Conservation (phyloP, 1,140 invertebrate species). For the Protaetia brevitarsis region DNA sequence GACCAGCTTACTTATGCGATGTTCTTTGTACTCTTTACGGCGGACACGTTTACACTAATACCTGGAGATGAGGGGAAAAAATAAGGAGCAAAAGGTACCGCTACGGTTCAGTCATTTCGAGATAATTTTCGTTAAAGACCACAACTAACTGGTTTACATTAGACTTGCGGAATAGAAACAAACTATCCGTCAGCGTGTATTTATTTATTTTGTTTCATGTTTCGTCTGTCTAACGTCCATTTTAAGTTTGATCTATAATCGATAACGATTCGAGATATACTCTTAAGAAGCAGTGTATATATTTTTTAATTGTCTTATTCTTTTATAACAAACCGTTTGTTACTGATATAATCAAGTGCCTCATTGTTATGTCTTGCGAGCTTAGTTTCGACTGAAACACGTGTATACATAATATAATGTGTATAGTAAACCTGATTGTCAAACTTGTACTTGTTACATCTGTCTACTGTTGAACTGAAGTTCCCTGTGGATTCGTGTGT, state of each 20-base stretch:
- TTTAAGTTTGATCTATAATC: too few species aligned
- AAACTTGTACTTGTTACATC: not conserved
- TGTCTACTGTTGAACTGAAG: not conserved
- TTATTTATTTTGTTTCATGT: not conserved
- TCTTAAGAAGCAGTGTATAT: too few species aligned
- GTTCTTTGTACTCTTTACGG: constrained; percentile 36
- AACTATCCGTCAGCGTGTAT: not conserved
- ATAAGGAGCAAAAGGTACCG: constrained; percentile 8
- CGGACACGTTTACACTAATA: constrained; percentile 32
- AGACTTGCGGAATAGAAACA: not conserved
- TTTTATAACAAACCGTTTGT: too few species aligned
- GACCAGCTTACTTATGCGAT: constrained; percentile 37
- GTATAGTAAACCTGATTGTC: not conserved
- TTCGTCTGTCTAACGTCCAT: too few species aligned
- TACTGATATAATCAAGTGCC: too few species aligned
- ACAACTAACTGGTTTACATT: not conserved
- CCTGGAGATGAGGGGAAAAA: constrained; percentile 20
- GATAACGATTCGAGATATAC: too few species aligned
- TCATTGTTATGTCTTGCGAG: not conserved
- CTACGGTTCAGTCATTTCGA: constrained; percentile 2
- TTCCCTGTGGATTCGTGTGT: not conserved
- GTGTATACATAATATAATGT: not conserved
- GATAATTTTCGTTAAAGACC: constrained; percentile 21
- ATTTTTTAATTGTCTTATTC: too few species aligned
- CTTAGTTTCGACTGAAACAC: not conserved